phyloP scores from a whole-genome alignment of 2,797 vertebrate species.

The Cryptoblepharus egeriae region DNA sequence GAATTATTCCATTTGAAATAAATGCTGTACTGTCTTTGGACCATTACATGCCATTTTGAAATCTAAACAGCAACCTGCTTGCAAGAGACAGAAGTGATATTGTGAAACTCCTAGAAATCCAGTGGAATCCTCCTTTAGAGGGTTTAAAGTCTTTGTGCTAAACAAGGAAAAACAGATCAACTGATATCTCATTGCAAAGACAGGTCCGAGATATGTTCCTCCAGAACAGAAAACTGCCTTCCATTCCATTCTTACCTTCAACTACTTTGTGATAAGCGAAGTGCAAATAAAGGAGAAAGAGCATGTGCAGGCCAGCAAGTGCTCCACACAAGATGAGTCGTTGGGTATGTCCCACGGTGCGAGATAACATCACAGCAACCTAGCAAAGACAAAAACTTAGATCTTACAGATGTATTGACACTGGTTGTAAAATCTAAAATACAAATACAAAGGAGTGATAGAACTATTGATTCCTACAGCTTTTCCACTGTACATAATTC shows the following conservation, averaged over 20 bases:
- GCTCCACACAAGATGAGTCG: slow-evolving; percentile 91
- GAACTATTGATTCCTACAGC: not conserved
- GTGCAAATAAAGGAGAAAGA: slow-evolving; percentile 96
- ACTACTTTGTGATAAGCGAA: slow-evolving; percentile 97
- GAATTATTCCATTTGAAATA: not conserved
- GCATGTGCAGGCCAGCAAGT: slow-evolving; percentile 90
- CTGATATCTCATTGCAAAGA: not conserved
- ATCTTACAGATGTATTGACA: not conserved
- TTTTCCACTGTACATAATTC: not conserved
- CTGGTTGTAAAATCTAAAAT: not conserved
- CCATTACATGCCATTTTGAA: slow-evolving; percentile 6
- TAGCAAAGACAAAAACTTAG: slow-evolving; percentile 58
- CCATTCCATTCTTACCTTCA: slow-evolving; percentile 82
- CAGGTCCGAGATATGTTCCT: not conserved
- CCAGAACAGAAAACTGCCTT: not conserved
- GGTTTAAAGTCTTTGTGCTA: not conserved
- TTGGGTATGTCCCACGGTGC: slow-evolving; percentile 93
- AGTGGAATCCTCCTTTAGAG: not conserved
- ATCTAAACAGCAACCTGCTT: not conserved
- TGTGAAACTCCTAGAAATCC: slow-evolving; percentile 17
- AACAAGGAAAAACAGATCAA: not conserved
- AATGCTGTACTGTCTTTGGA: not conserved
- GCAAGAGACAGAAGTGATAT: slow-evolving; percentile 25
- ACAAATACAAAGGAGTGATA: not conserved
- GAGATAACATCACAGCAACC: slow-evolving; percentile 91